Conservation (phyloP, 1,140 invertebrate genomes). For the Microplitis demolitor region DNA sequence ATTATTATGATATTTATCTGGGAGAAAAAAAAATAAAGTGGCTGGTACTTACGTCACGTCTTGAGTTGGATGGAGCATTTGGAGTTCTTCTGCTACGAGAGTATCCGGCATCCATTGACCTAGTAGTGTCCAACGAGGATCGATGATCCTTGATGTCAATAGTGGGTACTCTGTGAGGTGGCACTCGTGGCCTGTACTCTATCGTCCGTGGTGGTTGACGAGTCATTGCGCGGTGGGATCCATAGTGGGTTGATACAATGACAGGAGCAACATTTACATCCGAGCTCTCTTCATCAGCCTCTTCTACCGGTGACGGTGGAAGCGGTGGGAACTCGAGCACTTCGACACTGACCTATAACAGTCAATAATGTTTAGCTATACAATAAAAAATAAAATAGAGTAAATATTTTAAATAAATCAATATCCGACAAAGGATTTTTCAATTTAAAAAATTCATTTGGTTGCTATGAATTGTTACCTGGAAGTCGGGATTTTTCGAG, state of each 20-base stretch:
- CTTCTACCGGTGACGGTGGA: slow-evolving; percentile 77
- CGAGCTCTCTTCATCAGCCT: slow-evolving; percentile 75
- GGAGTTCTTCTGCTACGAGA: slow-evolving; percentile 76
- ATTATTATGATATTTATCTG: background rate
- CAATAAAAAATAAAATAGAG: background rate
- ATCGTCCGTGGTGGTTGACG: slow-evolving; percentile 47
- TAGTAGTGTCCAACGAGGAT: slow-evolving; percentile 14
- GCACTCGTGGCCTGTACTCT: slow-evolving; percentile 67
- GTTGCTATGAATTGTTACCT: slow-evolving; percentile 36
- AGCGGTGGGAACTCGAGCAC: slow-evolving; percentile 76
- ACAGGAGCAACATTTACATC: slow-evolving; percentile 64
- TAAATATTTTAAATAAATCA: too few relatives aligned
- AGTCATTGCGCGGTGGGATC: slow-evolving; percentile 36
- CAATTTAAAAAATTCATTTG: too few relatives aligned
- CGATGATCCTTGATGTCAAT: slow-evolving; percentile 62
- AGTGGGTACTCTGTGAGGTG: slow-evolving; percentile 71
- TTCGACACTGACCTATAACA: slow-evolving; percentile 62
- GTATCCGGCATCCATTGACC: slow-evolving; percentile 68
- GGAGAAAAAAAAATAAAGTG: background rate
- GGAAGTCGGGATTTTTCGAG: slow-evolving; percentile 59
- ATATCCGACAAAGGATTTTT: too few relatives aligned
- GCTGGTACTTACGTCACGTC: slow-evolving; percentile 61
- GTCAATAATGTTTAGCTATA: slow-evolving; percentile 16
- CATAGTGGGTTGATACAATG: slow-evolving; percentile 26
- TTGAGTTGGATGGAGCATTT: slow-evolving; percentile 67